A percentile compares a stretch with the other conserved stretches of the same genome.
phyloP scores from a whole-genome alignment of 35 echinoderm and acorn worm genomes.

The Eucidaris tribuloides region DNA sequence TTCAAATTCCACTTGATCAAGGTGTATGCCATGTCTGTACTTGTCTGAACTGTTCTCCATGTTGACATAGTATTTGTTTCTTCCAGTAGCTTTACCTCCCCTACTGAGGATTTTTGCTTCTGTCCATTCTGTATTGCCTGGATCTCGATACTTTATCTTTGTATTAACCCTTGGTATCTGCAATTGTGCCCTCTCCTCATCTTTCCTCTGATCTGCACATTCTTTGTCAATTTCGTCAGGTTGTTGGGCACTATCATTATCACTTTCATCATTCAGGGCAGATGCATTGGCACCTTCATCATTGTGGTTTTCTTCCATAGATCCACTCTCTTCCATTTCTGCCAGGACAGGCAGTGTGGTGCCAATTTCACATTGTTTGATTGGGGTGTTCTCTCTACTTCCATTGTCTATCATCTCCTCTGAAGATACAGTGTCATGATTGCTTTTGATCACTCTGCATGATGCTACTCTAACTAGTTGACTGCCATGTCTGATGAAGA shows the following conservation, averaged over 20 bases:
- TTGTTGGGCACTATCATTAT: not conserved
- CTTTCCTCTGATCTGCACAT: not conserved
- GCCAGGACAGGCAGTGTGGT: not conserved
- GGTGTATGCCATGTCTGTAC: too few species aligned
- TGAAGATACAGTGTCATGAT: not conserved
- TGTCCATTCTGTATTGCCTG: conserved; percentile 7
- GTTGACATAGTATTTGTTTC: conserved; percentile 6
- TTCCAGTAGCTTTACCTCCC: not conserved
- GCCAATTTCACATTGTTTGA: not conserved
- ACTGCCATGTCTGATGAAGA: conserved; percentile 29
- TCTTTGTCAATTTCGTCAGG: conserved; percentile 4
- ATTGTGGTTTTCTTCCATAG: not conserved
- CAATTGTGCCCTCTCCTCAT: too few species aligned
- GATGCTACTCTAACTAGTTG: conserved; percentile 18
- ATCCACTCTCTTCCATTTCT: not conserved
- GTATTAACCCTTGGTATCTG: too few species aligned
- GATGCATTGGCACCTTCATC: not conserved
- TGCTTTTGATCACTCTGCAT: conserved; percentile 33
- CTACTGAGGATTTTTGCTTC: not conserved
- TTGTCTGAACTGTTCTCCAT: too few species aligned
- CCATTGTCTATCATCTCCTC: not conserved
- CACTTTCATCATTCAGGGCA: not conserved
- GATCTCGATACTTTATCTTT: too few species aligned
- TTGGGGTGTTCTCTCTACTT: not conserved
- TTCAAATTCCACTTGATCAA: not conserved